Evolutionary conservation across 2,888 invertebrate genomes (phyloP), one percentile per base, ranked within the genome.

Genomic region (Drosophila limbata): DNA sequence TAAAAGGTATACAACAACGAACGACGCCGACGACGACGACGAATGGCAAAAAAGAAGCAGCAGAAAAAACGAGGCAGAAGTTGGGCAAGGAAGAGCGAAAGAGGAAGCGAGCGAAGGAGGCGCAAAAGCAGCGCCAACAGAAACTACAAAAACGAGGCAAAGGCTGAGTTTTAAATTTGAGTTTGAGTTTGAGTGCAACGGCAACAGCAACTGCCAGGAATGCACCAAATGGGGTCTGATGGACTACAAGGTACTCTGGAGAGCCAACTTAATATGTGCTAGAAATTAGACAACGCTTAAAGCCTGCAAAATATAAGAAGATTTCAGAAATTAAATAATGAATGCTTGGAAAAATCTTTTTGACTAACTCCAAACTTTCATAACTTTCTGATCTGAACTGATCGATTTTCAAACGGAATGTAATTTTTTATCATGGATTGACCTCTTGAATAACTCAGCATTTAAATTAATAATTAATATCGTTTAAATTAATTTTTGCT

Each of bases 1-100:
- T 91, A 91, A 91, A 90, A 85, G 88, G 83, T 81, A 79, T 67
- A 82, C 73, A 82, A 45, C 50, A 50, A 44, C 45, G 48, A 33
- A 45, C 33, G 44, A 39, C 19, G 19, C 10, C 25, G 42, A 17
- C 55, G 44, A 3, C 33, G 56, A 10, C 19, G 45, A 4, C 45
- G 45, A 13, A 37, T n/a, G 42, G 25, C 44, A 44, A 66, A 69
- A 62, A 77, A 56, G 11, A 42, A 55, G 33, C 51, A 60, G 37
- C 37, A 57, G 35, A 47, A 17, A 37, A 37, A 17, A 11, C n/a
- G 44, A 35, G 57, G 69, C 47, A 52, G 56, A 51, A 53, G 67
- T 21, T 37, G 56, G 40, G 51, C 3, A 37, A 53, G 55, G 15
- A 39, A 17, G 28, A 55, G 15, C 6, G 28, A 28, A 35, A 19